Percentiles rank a stretch among this genome's conserved stretches.
phyloP scores from a whole-genome alignment of 2,888 invertebrate genomes.

The Microchrysa polita region DNA sequence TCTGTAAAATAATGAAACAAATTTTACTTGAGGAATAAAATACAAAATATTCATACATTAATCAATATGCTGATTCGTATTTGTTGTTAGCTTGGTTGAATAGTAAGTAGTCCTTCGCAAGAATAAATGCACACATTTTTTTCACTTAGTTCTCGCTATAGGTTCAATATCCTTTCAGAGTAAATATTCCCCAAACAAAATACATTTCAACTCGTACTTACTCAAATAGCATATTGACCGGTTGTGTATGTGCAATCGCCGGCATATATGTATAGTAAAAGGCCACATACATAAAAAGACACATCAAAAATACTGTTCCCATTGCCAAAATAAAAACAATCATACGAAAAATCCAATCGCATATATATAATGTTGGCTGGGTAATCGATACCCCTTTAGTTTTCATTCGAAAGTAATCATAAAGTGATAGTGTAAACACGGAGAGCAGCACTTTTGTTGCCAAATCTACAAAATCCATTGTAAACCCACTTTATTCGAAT shows the following conservation, averaged over 20 bases:
- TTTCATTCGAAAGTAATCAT: slow-evolving; percentile 70
- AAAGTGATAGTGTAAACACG: slow-evolving; percentile 66
- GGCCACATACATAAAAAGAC: slow-evolving; percentile 87
- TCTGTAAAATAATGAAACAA: slow-evolving; percentile 62
- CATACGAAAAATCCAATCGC: slow-evolving; percentile 73
- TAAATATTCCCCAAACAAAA: too few relatives aligned
- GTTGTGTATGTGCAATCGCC: slow-evolving; percentile 81
- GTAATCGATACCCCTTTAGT: slow-evolving; percentile 74
- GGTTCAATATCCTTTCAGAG: too few relatives aligned
- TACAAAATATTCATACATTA: too few relatives aligned
- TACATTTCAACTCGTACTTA: slow-evolving; percentile 64
- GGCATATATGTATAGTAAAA: slow-evolving; percentile 95
- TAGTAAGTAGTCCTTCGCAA: too few relatives aligned
- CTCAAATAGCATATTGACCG: slow-evolving; percentile 89
- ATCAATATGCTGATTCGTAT: too few relatives aligned
- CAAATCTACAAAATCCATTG: slow-evolving; percentile 51
- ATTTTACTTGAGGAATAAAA: not conserved
- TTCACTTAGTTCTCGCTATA: too few relatives aligned
- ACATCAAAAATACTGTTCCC: slow-evolving; percentile 83
- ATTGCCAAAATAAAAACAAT: slow-evolving; percentile 76
- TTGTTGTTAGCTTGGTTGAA: too few relatives aligned
- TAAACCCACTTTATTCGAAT: too few relatives aligned
- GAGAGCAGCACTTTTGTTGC: slow-evolving; percentile 62
- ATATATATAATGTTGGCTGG: too few relatives aligned
- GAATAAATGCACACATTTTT: too few relatives aligned